Conservation (phyloP, 2,888 invertebrate genomes). For the Zelleria hepariella region DNA sequence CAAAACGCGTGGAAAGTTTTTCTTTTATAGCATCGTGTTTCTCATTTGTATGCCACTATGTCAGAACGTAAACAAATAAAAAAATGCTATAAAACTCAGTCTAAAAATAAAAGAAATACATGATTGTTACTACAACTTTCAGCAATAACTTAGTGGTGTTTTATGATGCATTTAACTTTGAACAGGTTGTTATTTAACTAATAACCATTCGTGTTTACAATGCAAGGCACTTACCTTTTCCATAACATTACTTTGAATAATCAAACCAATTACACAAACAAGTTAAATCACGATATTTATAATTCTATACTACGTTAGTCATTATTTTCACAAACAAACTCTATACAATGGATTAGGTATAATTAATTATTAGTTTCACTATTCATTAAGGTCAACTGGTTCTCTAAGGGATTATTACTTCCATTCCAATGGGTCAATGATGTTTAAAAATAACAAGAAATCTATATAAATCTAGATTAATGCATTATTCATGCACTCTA, state of each 20-base stretch:
- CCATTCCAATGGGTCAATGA: neutral
- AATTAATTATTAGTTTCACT: neutral
- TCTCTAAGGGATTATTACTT: neutral
- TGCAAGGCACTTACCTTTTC: neutral
- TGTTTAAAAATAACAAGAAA: neutral
- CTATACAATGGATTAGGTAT: neutral
- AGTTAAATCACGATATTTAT: neutral
- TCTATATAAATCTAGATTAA: neutral
- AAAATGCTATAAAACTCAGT: slow-evolving; percentile 15
- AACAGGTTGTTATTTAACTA: neutral
- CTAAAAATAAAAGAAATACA: slow-evolving; percentile 26
- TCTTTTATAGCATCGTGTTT: neutral
- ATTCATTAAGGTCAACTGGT: neutral
- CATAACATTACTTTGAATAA: neutral
- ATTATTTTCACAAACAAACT: neutral
- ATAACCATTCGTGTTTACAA: neutral
- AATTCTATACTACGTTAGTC: neutral
- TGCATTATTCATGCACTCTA: neutral
- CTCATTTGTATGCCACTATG: slow-evolving; percentile 57
- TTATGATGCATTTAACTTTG: neutral
- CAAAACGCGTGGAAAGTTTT: neutral
- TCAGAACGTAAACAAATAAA: slow-evolving; percentile 31
- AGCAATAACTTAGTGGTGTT: slow-evolving; percentile 11
- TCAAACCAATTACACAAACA: neutral
- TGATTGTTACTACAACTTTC: slow-evolving; percentile 18